phyloP scores from a whole-genome alignment of 2,113 vertebrate species.

The Hymenochirus boettgeri region DNA sequence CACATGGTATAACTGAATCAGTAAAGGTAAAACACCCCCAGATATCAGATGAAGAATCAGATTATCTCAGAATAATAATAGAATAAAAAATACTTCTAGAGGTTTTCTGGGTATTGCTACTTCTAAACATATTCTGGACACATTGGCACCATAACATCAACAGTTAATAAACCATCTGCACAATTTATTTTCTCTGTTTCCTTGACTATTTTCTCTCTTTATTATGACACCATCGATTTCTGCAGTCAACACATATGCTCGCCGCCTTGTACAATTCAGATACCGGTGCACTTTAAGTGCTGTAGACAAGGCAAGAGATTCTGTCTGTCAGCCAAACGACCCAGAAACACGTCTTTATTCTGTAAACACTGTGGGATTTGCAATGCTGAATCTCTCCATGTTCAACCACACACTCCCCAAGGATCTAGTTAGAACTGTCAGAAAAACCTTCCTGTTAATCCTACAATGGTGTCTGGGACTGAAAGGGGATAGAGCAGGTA shows the following conservation, averaged over 20 bases:
- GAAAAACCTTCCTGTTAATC: too few relatives aligned
- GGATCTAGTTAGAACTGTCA: constrained; percentile 8
- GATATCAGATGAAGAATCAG: too few relatives aligned
- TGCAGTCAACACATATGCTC: constrained; percentile 3
- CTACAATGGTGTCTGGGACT: too few relatives aligned
- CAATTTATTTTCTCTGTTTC: constrained; percentile 5
- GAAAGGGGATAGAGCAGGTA: too few relatives aligned
- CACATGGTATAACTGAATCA: too few relatives aligned
- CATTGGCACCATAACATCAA: neutral
- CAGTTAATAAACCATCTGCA: constrained; percentile 23
- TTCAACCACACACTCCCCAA: neutral
- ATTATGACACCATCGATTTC: neutral
- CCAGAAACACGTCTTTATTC: neutral
- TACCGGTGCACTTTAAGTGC: neutral
- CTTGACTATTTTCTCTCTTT: neutral
- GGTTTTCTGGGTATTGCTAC: too few relatives aligned
- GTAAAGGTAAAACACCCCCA: too few relatives aligned
- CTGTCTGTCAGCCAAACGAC: neutral
- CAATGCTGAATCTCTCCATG: neutral
- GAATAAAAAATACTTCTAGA: too few relatives aligned
- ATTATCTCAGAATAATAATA: too few relatives aligned
- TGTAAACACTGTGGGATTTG: neutral
- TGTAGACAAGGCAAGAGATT: neutral
- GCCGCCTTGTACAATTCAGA: neutral
- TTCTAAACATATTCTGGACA: too few relatives aligned